Evolutionary conservation across 2,113 vertebrate species (phyloP), one percentile per base, ranked within the genome.

Genomic region (Mesitornis unicolor): DNA sequence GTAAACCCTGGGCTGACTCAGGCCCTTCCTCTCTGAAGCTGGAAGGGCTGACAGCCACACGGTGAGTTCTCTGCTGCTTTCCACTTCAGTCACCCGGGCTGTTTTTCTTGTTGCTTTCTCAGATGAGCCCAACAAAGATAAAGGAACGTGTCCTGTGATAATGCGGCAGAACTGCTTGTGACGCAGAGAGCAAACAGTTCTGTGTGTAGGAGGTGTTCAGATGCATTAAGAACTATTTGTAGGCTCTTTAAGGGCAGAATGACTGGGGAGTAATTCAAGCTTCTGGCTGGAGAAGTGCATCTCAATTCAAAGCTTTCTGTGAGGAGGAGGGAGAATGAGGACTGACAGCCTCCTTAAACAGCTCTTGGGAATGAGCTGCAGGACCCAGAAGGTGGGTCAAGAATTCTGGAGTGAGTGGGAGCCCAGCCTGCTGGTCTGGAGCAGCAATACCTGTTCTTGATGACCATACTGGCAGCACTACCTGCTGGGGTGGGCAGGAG

Each of bases 161-260:
- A 35, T 47, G 90, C 73, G 1, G 81, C 95, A 92, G 91, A 92
- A 48, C 90, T 45, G 79, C 10, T 28, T 21, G 90, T 86, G 91
- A 92, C 7, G 73, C 91, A 92, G 86, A 29, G 73, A 61, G 69
- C 9, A 3, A 47, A 11, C 73, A 38, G 86, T 40, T 13, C 20
- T 21, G 79, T 67, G 90, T 92, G 91, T 86, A 40, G 96, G 95
- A 96, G 89, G 91, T 84, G 91, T 75, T 89, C 73, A 36, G 84
- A 80, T 94, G 73, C 89, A n/a, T 87, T 94, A 38, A 54, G 67
- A 90, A 84, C 80, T 84, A 59, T 92, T 95, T 74, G 91, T 84
- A 84, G 89, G 73, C 83, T 81, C 93, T 94, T 75, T 71, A 90
- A 83, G 95, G 88, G 86, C 75, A 92, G 88, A 79, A 76, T 87